Percentiles rank a stretch among this genome's conserved stretches.
phyloP scores from a whole-genome alignment of 1,140 invertebrate species.

The Calliphora vicina region DNA sequence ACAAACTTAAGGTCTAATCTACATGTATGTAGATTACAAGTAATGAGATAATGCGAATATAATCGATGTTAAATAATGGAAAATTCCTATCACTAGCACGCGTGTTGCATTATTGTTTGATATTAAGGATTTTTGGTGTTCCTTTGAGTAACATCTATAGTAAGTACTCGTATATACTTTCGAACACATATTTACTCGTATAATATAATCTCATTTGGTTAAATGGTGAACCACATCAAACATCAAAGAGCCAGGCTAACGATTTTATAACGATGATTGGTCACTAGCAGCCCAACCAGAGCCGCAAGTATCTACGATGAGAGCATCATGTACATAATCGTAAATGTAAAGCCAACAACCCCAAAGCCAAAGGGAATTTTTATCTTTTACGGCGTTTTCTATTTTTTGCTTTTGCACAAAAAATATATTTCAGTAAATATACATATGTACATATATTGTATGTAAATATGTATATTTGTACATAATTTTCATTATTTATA shows the following conservation, averaged over 20 bases:
- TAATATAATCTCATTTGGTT: constrained; percentile 38
- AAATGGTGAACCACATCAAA: constrained; percentile 41
- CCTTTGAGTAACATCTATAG: too few species aligned
- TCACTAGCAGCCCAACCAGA: not conserved
- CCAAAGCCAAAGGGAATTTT: not conserved
- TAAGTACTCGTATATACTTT: not conserved
- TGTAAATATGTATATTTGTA: not conserved
- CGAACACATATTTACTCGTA: not conserved
- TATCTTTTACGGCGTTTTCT: not conserved
- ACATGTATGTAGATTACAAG: too few species aligned
- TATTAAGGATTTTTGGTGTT: not conserved
- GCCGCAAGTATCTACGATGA: not conserved
- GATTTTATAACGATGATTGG: constrained; percentile 16
- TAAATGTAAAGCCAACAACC: not conserved
- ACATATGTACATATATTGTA: too few species aligned
- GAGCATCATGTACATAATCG: not conserved
- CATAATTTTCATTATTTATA: not conserved
- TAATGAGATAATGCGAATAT: not conserved
- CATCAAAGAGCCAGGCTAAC: constrained; percentile 30
- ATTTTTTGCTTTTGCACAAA: not conserved
- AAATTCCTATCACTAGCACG: not conserved
- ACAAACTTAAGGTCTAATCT: too few species aligned
- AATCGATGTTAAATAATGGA: constrained; percentile 13
- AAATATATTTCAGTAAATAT: too few species aligned
- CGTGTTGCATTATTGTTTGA: not conserved